Evolutionary conservation across 1,140 invertebrate species (phyloP).

Genomic region (Phenacoccus solenopsis): DNA sequence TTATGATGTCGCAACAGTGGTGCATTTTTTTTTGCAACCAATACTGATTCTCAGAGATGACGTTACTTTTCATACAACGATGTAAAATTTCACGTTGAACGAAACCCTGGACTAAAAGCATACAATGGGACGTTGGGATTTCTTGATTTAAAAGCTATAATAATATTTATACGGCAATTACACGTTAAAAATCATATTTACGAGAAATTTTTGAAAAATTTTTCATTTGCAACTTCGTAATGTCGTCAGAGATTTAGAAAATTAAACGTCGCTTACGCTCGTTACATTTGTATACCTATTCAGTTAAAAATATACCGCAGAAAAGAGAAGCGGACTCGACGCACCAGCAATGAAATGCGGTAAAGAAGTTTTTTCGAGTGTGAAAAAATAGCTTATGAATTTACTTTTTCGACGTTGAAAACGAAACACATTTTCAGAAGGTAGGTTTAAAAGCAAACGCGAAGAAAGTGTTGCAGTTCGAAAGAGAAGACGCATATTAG

Average conservation of each 20-base stretch:
- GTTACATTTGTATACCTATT: not conserved
- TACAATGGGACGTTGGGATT: too few relatives aligned
- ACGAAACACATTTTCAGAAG: slow-evolving; percentile 7
- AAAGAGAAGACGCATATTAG: slow-evolving; percentile 5
- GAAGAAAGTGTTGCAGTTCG: not conserved
- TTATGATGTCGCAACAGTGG: too few relatives aligned
- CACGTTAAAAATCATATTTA: not conserved
- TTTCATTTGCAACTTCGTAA: not conserved
- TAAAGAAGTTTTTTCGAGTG: too few relatives aligned
- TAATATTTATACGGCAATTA: not conserved
- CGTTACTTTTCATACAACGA: not conserved
- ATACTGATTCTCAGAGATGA: not conserved
- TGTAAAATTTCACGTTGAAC: not conserved
- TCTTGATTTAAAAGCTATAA: too few relatives aligned
- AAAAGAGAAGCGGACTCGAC: too few relatives aligned
- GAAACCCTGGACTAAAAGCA: too few relatives aligned
- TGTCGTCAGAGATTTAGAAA: not conserved
- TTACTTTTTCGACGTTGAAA: not conserved
- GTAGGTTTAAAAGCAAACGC: not conserved
- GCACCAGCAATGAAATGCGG: too few relatives aligned
- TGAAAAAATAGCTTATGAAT: not conserved
- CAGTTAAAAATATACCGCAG: too few relatives aligned
- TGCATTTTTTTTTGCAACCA: too few relatives aligned
- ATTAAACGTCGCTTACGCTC: not conserved
- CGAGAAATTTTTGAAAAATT: not conserved